phyloP scores from a whole-genome alignment of 2,797 vertebrate species.

The Selene dorsalis region DNA sequence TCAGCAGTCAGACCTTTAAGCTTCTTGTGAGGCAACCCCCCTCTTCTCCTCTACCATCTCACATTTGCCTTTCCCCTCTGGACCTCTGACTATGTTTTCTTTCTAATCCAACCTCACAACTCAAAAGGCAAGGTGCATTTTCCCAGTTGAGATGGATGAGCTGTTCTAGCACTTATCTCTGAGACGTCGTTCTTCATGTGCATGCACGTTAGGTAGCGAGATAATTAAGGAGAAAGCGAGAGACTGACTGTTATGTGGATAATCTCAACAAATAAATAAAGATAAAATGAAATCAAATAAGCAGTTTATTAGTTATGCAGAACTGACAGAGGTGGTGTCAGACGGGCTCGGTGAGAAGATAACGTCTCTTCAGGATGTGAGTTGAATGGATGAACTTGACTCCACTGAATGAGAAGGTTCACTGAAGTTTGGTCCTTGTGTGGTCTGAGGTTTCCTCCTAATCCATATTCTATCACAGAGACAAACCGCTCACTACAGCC shows the following conservation, averaged over 20 bases:
- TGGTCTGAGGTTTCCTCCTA: slow-evolving; percentile 4
- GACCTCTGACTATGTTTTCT: too few species aligned
- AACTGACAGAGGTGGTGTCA: too few species aligned
- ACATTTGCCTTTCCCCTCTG: slow-evolving; percentile 36
- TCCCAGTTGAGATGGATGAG: background rate
- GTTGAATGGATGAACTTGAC: background rate
- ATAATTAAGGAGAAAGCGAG: background rate
- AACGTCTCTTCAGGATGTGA: background rate
- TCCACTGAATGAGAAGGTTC: background rate
- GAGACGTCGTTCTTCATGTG: background rate
- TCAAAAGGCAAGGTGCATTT: too few species aligned
- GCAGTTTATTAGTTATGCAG: too few species aligned
- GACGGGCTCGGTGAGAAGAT: too few species aligned
- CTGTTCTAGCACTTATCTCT: background rate
- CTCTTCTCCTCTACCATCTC: slow-evolving; percentile 37
- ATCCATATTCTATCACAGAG: background rate
- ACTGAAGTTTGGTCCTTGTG: background rate
- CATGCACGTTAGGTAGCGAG: background rate
- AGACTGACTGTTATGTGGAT: background rate
- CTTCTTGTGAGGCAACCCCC: slow-evolving; percentile 32
- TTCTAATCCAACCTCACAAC: too few species aligned
- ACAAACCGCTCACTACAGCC: background rate
- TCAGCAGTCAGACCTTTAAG: slow-evolving; percentile 33
- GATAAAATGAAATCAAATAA: too few species aligned
- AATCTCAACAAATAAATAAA: background rate